Percentiles rank a stretch among this genome's conserved stretches.
Evolutionary conservation across 2,888 invertebrate species (phyloP).

Genomic region (Ochlodes sylvanus): DNA sequence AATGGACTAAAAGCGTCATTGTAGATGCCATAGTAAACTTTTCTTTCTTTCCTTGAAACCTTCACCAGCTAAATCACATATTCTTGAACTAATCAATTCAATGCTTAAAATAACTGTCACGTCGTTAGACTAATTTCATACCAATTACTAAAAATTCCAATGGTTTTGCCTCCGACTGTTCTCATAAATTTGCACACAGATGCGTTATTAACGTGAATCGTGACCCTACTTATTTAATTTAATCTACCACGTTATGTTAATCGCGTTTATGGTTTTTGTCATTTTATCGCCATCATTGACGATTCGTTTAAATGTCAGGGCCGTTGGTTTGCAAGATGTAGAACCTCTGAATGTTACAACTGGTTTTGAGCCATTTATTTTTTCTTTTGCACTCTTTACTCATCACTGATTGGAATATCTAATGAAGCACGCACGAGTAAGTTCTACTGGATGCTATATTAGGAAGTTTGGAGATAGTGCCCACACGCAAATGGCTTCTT

Average conservation of each 20-base stretch:
- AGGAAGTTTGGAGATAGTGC: background rate
- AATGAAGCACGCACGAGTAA: constrained; percentile 28
- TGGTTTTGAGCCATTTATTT: constrained; percentile 41
- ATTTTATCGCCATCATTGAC: constrained; percentile 42
- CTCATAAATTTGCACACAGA: constrained; percentile 33
- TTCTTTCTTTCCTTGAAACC: background rate
- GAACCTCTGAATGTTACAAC: constrained; percentile 43
- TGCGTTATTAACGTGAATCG: constrained; percentile 27
- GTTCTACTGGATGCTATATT: background rate
- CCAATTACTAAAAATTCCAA: background rate
- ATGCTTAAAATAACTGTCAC: background rate
- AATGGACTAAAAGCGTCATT: too few species aligned
- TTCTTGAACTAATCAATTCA: background rate
- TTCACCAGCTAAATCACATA: background rate
- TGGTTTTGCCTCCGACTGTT: background rate
- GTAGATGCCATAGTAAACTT: too few species aligned
- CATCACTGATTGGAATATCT: constrained; percentile 31
- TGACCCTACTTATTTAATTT: constrained; percentile 11
- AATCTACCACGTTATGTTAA: constrained; percentile 21
- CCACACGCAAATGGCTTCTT: constrained; percentile 1
- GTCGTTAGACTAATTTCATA: background rate
- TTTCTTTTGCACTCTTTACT: constrained; percentile 39
- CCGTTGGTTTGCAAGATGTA: constrained; percentile 49
- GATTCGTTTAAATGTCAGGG: constrained; percentile 54
- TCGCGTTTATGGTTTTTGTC: constrained; percentile 39